Percentiles rank a stretch among this genome's conserved stretches.
Conservation (phyloP, 2,888 invertebrate species). For the Drosophila conformis region DNA sequence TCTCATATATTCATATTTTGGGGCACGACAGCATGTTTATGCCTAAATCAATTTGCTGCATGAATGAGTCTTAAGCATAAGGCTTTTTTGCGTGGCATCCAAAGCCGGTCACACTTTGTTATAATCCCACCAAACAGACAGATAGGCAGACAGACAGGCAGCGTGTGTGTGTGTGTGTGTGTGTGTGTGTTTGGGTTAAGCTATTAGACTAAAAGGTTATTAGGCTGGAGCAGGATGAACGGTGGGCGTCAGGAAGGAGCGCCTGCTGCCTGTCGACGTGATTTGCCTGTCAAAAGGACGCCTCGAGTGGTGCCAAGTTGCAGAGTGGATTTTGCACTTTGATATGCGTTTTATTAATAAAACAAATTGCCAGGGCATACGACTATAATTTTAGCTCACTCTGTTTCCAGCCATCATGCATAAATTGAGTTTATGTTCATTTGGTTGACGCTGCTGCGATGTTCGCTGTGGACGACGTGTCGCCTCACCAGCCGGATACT, state of each 20-base stretch:
- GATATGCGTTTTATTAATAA: conserved; percentile 67
- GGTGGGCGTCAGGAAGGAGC: not conserved
- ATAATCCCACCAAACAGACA: conserved; percentile 20
- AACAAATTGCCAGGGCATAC: conserved; percentile 58
- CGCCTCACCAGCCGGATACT: conserved; percentile 6
- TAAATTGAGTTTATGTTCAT: conserved; percentile 55
- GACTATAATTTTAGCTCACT: conserved; percentile 44
- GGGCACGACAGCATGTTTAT: conserved; percentile 64
- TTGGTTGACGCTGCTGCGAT: conserved; percentile 24
- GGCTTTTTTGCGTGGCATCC: conserved; percentile 27
- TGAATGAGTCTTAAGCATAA: conserved; percentile 71
- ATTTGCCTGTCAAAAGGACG: conserved; percentile 55
- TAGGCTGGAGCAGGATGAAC: conserved; percentile 19
- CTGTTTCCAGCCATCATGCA: conserved; percentile 29
- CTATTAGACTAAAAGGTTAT: conserved; percentile 71
- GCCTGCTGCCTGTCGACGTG: conserved; percentile 48
- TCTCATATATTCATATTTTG: conserved; percentile 24
- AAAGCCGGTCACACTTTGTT: conserved; percentile 49
- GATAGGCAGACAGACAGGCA: not conserved
- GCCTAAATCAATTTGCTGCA: conserved; percentile 80
- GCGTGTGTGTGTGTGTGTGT: conserved; percentile 28
- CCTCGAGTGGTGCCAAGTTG: conserved; percentile 22
- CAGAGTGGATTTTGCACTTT: conserved; percentile 64
- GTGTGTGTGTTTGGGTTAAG: conserved; percentile 52
- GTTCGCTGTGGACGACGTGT: conserved; percentile 29